These are phyloP conservation scores for Zaprionus ghesquierei DNA, from an alignment of 1,140 invertebrate genomes.

Conservation along the genomic window DNA sequence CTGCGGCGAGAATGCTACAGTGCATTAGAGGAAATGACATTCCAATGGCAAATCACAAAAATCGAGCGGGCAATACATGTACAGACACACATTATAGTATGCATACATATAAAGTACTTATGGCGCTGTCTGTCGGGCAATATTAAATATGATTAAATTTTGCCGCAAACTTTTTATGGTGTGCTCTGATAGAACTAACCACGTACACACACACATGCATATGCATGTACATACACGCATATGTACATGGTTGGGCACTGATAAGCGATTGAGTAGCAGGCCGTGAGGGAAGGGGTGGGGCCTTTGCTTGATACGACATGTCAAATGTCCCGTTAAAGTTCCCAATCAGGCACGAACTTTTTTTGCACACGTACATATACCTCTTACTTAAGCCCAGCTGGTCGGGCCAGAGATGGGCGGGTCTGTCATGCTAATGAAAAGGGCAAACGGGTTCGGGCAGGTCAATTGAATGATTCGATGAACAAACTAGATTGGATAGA, in stretches of 20 bases:
- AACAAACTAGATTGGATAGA: background rate
- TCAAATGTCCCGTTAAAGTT: background rate
- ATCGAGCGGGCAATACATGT: background rate
- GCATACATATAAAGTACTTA: background rate
- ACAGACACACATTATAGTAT: background rate
- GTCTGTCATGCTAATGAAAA: background rate
- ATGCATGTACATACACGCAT: background rate
- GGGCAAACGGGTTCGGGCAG: background rate
- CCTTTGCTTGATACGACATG: constrained; percentile 8
- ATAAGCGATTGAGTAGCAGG: constrained; percentile 27
- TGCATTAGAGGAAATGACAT: constrained; percentile 25
- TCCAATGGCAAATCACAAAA: constrained; percentile 26
- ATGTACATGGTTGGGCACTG: constrained; percentile 16
- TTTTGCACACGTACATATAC: constrained; percentile 22
- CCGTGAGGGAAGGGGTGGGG: background rate
- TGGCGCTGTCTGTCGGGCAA: constrained; percentile 1
- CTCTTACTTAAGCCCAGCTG: background rate
- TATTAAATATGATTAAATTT: constrained; percentile 35
- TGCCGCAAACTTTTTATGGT: constrained; percentile 27
- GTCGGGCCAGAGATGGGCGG: background rate
- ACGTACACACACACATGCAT: background rate
- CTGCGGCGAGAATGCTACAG: background rate
- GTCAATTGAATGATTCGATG: constrained; percentile 6
- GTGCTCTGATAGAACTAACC: constrained; percentile 18
- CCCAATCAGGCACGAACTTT: constrained; percentile 23